phyloP scores from a whole-genome alignment of 2,113 vertebrate species.

The Sterna hirundo region DNA sequence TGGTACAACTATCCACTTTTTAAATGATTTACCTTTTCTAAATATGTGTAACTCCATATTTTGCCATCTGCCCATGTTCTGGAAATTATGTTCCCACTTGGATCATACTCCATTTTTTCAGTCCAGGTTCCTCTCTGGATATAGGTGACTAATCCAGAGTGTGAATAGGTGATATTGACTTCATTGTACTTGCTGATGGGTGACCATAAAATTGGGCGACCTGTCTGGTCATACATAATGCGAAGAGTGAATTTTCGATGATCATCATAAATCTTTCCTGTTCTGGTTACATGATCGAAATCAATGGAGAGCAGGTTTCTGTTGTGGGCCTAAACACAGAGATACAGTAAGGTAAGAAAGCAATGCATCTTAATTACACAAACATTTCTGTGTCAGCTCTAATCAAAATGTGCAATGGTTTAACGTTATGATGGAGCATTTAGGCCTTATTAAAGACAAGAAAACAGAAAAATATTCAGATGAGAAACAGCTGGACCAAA shows the following conservation, averaged over 20 bases:
- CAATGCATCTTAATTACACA: not conserved
- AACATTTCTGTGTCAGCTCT: not conserved
- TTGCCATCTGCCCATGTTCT: constrained; percentile 96
- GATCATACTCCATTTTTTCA: constrained; percentile 94
- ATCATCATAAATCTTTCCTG: constrained; percentile 98
- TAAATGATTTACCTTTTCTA: constrained; percentile 86
- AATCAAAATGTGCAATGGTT: not conserved
- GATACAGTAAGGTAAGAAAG: not conserved
- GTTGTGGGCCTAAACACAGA: constrained; percentile 88
- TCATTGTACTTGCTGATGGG: constrained; percentile 96
- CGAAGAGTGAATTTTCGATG: constrained; percentile 97
- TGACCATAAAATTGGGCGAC: constrained; percentile 92
- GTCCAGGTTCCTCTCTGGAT: constrained; percentile 95
- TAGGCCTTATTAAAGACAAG: not conserved
- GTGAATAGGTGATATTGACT: constrained; percentile 93
- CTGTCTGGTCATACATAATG: constrained; percentile 91
- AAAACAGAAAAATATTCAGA: not conserved
- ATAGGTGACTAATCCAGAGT: constrained; percentile 85
- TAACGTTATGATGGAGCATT: not conserved
- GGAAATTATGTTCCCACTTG: constrained; percentile 89
- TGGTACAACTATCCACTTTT: not conserved
- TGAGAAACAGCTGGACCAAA: not conserved
- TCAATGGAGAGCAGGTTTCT: constrained; percentile 98
- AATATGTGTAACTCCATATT: constrained; percentile 98
- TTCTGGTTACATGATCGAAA: constrained; percentile 91